Base-by-base conservation (phyloP, 2,113 vertebrate genomes). In the Notothenia coriiceps region DNA sequence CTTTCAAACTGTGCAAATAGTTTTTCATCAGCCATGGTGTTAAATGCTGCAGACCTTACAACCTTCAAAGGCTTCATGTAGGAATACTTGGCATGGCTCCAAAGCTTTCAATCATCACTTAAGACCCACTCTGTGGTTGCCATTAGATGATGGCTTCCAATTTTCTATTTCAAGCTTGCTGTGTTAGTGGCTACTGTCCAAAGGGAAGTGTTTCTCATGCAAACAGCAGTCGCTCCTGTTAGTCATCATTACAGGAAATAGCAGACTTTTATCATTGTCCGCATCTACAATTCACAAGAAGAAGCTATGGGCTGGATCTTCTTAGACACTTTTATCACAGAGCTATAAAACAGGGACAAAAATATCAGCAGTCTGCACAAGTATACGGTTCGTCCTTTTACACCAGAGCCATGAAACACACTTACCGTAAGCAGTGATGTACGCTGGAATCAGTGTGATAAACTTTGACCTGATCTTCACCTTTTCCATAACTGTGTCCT, bases 111-210 rank as follows among this genome's bases (percentile, higher is more conserved):
- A 72, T 84, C 85, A 79, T 82, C 85, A 80, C 83, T 88, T 82
- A 84, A 86, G 86, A 81, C 73, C 61, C 40, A 65, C 74, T 81
- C 72, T 59, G 52, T 81, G 70, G 69, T 73, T 70, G 73, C 81
- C 63, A 67, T 89, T 84, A 85, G 80, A 78, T 89, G 85, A 89
- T 86, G 73, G 85, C 88, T 85, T 87, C 52, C 83, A 79, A 74
- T 85, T 84, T 91, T 81, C 85, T 88, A 88, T 91, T 92, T 91
- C 88, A 89, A 85, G 51, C 70, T 88, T 84, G 85, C 77, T 79
- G 88, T 91, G 78, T 88, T 63, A 57, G 67, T 89, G 90, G 84
- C 86, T 75, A 51, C 40, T 10, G 22, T 90, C 90, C 82, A 85
- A 56, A 35, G 64, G 60, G 60, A 73, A 71, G 65, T 75, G 60